Percentiles rank a stretch among this genome's conserved stretches.
Evolutionary conservation across 2,888 invertebrate species (phyloP).

Genomic region (Drosophila suboccidentalis): DNA sequence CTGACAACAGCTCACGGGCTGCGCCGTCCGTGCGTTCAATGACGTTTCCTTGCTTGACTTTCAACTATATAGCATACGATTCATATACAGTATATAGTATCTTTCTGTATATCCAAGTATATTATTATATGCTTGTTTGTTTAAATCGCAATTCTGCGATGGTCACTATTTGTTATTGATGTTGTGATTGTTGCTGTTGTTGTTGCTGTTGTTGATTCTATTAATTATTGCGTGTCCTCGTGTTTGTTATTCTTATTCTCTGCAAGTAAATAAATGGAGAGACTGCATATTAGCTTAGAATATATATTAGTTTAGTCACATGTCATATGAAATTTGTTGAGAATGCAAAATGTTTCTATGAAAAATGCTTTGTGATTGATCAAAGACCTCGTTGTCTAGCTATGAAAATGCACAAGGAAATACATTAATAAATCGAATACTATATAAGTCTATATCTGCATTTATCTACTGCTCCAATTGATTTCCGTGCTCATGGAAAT

Average conservation of each 20-base stretch:
- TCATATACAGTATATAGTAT: conserved; percentile 12
- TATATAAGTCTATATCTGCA: not conserved
- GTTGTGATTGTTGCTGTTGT: conserved; percentile 14
- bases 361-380: conserved; percentile 42
- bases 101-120: conserved; percentile 19
- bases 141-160: conserved; percentile 71
- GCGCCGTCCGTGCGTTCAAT: conserved; percentile 74
- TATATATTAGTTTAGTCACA: conserved; percentile 25
- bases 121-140: conserved; percentile 52
- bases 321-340: conserved; percentile 23
- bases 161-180: conserved; percentile 41
- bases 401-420: conserved; percentile 48
- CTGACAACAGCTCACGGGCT: conserved; percentile 70
- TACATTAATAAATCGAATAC: conserved; percentile 8
- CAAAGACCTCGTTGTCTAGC: conserved; percentile 18
- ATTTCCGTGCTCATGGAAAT: conserved; percentile 11
- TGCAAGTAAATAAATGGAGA: conserved; percentile 43
- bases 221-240: conserved; percentile 31
- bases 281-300: conserved; percentile 31
- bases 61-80: conserved; percentile 27
- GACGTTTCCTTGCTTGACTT: conserved; percentile 64
- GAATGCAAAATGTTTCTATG: conserved; percentile 20
- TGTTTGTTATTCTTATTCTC: conserved; percentile 31
- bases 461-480: not conserved
- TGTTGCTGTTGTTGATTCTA: conserved; percentile 19